A percentile compares a stretch with the other conserved stretches of the same genome.
Conservation (phyloP, 2,888 invertebrate genomes). For the Cryptus armator region DNA sequence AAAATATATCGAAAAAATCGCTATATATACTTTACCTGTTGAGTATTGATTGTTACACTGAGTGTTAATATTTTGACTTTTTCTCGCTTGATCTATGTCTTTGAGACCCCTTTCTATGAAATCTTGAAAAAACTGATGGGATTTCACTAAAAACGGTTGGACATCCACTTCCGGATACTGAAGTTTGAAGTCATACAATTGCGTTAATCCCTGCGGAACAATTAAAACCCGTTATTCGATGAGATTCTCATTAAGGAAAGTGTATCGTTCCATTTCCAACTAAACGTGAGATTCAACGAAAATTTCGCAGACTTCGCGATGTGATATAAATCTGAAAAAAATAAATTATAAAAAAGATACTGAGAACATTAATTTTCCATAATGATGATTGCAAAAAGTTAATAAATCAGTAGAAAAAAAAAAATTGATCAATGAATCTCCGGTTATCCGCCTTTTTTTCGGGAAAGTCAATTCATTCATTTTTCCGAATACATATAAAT, state of each 20-base stretch:
- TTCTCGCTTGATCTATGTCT: slow-evolving; percentile 86
- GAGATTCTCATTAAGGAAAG: no score
- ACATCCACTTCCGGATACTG: slow-evolving; percentile 93
- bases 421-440: neutral
- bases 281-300: no score
- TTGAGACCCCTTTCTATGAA: slow-evolving; percentile 93
- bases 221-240: slow-evolving; percentile 11
- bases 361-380: no score
- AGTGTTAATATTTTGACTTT: slow-evolving; percentile 80
- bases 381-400: no score
- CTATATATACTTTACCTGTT: slow-evolving; percentile 71
- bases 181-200: slow-evolving; percentile 91
- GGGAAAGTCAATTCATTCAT: no score
- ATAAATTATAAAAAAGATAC: no score
- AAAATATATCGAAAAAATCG: neutral
- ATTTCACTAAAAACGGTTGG: slow-evolving; percentile 93
- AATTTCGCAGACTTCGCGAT: no score
- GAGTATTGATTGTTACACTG: slow-evolving; percentile 79
- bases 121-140: slow-evolving; percentile 94
- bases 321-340: no score
- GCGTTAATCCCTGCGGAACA: slow-evolving; percentile 89
- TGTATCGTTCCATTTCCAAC: no score
- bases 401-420: neutral
- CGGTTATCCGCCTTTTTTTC: no score
- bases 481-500: no score